phyloP scores from a whole-genome alignment of 2,113 vertebrate species.

The Typhlomys cinereus region DNA sequence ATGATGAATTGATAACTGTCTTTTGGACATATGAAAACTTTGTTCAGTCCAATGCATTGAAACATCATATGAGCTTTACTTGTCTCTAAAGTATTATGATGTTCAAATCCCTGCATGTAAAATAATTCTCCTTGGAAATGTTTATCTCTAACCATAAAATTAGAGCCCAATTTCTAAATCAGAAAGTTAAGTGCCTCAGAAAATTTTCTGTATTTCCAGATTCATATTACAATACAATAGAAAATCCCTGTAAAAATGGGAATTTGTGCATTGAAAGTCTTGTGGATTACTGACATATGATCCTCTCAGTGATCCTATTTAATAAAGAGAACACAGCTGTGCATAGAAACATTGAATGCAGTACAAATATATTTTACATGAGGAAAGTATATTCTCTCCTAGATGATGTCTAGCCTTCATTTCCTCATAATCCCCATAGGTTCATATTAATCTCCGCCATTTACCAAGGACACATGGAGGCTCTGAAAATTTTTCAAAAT shows the following conservation, averaged over 20 bases:
- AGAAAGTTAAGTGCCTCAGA: neutral
- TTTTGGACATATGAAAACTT: neutral
- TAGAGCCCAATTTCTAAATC: neutral
- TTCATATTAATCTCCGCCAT: neutral
- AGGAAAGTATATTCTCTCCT: neutral
- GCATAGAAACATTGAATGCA: neutral
- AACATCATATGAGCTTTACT: neutral
- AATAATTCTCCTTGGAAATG: neutral
- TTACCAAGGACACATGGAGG: constrained; percentile 5
- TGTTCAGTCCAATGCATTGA: neutral
- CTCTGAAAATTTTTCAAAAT: neutral
- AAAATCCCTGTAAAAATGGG: neutral
- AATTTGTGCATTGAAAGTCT: neutral
- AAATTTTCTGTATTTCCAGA: neutral
- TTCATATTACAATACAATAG: neutral
- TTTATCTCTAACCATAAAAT: neutral
- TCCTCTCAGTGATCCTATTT: neutral
- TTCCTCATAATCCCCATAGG: neutral
- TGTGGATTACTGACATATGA: neutral
- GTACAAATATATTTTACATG: neutral
- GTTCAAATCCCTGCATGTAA: neutral
- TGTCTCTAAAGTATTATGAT: neutral
- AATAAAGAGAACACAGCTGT: neutral
- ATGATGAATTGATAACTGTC: neutral
- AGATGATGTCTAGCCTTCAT: neutral